Evolutionary conservation across 2,888 invertebrate genomes (phyloP).

Genomic region (Pandemis cinnamomeana): DNA sequence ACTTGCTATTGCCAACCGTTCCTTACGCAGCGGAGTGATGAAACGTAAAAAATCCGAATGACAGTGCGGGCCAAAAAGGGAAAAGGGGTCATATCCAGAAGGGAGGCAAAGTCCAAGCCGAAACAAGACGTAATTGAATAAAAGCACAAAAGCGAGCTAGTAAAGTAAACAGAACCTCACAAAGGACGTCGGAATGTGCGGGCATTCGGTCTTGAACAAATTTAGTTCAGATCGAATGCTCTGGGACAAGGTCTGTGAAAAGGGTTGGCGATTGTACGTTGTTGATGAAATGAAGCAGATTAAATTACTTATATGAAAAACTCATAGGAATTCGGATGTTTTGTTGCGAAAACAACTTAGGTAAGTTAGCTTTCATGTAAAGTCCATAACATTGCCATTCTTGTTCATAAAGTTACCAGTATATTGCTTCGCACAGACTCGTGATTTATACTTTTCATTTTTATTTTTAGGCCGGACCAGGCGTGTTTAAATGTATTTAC

Average conservation of each 20-base stretch:
- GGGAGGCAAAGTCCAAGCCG: constrained; percentile 53
- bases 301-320: constrained; percentile 73
- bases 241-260: constrained; percentile 75
- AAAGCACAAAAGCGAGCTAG: constrained; percentile 71
- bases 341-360: constrained; percentile 7
- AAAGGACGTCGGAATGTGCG: constrained; percentile 77
- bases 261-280: constrained; percentile 72
- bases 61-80: constrained; percentile 33
- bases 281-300: constrained; percentile 69
- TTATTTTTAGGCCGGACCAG: not conserved
- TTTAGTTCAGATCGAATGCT: constrained; percentile 80
- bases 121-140: constrained; percentile 68
- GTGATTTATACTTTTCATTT: constrained; percentile 10
- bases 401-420: too few species aligned
- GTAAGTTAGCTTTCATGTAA: not conserved
- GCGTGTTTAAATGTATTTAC: not conserved
- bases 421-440: not conserved
- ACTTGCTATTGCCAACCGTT: not conserved
- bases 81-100: constrained; percentile 41
- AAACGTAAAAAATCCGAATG: constrained; percentile 34
- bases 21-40: constrained; percentile 14
- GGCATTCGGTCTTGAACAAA: constrained; percentile 75
- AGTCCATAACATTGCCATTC: not conserved
- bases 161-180: constrained; percentile 78
- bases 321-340: constrained; percentile 53